Conservation (phyloP, 2,888 invertebrate genomes). For the Phlogophora meticulosa region DNA sequence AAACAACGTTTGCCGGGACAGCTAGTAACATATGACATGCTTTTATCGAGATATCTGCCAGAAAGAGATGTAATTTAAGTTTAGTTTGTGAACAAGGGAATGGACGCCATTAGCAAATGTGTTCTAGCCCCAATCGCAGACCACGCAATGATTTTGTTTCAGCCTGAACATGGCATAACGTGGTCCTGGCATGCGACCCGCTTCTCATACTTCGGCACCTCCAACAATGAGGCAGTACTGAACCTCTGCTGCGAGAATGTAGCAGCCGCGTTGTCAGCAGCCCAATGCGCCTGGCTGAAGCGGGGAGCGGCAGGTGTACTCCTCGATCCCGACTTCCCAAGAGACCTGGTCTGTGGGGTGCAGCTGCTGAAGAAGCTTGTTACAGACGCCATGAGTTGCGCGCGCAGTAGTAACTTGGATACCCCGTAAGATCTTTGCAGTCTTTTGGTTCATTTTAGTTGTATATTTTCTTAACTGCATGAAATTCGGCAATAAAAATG, state of each 20-base stretch:
- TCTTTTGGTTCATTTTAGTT: background rate
- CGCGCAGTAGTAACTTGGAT: conserved; percentile 75
- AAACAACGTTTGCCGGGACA: no score
- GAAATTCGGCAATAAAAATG: background rate
- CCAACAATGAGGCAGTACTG: conserved; percentile 76
- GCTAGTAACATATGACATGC: no score
- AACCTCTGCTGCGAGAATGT: conserved; percentile 82
- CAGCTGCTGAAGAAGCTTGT: conserved; percentile 78
- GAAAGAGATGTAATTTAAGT: no score
- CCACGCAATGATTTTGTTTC: background rate
- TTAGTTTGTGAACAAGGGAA: no score
- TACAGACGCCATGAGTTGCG: conserved; percentile 80
- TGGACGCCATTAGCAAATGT: background rate
- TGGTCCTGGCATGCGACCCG: conserved; percentile 81
- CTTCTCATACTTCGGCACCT: conserved; percentile 75
- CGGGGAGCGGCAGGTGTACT: conserved; percentile 81
- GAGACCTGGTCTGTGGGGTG: conserved; percentile 74
- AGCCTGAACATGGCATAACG: conserved; percentile 67
- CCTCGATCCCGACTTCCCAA: conserved; percentile 78
- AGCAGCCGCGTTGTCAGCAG: conserved; percentile 74
- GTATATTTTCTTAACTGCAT: background rate
- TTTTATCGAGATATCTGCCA: no score
- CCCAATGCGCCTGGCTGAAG: conserved; percentile 83
- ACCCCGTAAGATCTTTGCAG: conserved; percentile 76
- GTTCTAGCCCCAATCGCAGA: background rate